A percentile compares a stretch with the other conserved stretches of the same genome.
phyloP scores from a whole-genome alignment of 2,113 vertebrate genomes.

The Merops nubicus region DNA sequence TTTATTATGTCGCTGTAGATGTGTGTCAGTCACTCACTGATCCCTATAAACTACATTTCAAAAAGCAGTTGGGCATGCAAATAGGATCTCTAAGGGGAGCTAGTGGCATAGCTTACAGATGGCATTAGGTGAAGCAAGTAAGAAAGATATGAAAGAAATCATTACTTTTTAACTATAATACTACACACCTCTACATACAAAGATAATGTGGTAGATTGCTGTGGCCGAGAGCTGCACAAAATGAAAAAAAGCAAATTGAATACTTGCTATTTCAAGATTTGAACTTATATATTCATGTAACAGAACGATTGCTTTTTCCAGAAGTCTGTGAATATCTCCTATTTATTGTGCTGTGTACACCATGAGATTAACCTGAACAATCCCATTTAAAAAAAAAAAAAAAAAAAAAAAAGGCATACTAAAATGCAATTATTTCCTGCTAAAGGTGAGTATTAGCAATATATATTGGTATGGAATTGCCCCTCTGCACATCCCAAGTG shows the following conservation, averaged over 20 bases:
- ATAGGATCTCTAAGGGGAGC: neutral
- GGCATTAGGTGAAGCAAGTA: neutral
- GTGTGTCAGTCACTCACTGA: constrained; percentile 23
- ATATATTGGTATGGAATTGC: neutral
- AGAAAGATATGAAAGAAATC: neutral
- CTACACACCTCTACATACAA: neutral
- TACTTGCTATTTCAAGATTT: neutral
- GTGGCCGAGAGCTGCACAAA: neutral
- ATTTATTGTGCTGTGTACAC: neutral
- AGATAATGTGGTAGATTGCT: neutral
- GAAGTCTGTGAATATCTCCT: neutral
- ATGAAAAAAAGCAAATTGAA: neutral
- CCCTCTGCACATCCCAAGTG: neutral
- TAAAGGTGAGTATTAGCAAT: neutral
- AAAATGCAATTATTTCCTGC: neutral
- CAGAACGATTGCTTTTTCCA: neutral
- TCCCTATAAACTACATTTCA: constrained; percentile 36
- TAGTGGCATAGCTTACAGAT: neutral
- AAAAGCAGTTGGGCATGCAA: constrained; percentile 2
- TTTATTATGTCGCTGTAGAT: constrained; percentile 4
- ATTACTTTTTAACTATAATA: neutral
- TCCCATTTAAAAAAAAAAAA: neutral
- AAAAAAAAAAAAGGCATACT: no score
- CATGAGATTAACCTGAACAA: neutral
- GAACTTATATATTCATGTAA: neutral